Evolutionary conservation across 2,113 vertebrate species (phyloP), one percentile per base, ranked within the genome.

Genomic region (Dicerorhinus sumatrensis): DNA sequence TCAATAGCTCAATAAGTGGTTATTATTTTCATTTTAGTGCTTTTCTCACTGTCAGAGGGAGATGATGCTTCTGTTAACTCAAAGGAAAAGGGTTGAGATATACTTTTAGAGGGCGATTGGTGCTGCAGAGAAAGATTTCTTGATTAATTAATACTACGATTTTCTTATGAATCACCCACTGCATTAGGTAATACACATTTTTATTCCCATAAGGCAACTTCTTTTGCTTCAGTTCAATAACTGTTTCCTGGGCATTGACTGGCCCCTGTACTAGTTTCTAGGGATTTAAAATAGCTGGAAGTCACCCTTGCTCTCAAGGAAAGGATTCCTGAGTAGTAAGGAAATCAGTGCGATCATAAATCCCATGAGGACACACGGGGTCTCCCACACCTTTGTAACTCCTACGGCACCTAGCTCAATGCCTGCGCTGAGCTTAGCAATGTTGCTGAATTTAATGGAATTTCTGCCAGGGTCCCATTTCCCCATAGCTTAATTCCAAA

Each of bases 71-170:
- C 87, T 6, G 23, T 90, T 65, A 97, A 79, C 76, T 87, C 83
- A 73, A 70, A 96, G 39, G n/a, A 10, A 73, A 46, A 91, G 48
- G 81, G 31, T 6, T 89, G n/a, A 88, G 27, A 72, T 36, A 48
- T 27, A 79, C 4, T 62, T 96, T 73, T 82, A 42, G 92, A 96
- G 56, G 8, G 31, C 17, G 72, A 12, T 20, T 92, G 21, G 8
- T 85, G 62, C 25, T 89, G 0, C 13, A 81, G 17, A 91, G 39
- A 54, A 91, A 94, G 33, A 79, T 65, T 92, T 79, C 77, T 95
- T 80, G 63, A 89, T 94, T 96, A 93, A 96, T 94, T 42, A 93
- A 65, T 48, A 60, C 87, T 54, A 75, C 33, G 67, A 16, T 83
- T 87, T 95, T 92, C 87, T 89, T 95, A 91, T 46, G 42, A 89